Evolutionary conservation across 2,797 vertebrate genomes (phyloP).

Genomic region (Xenentodon cancila): DNA sequence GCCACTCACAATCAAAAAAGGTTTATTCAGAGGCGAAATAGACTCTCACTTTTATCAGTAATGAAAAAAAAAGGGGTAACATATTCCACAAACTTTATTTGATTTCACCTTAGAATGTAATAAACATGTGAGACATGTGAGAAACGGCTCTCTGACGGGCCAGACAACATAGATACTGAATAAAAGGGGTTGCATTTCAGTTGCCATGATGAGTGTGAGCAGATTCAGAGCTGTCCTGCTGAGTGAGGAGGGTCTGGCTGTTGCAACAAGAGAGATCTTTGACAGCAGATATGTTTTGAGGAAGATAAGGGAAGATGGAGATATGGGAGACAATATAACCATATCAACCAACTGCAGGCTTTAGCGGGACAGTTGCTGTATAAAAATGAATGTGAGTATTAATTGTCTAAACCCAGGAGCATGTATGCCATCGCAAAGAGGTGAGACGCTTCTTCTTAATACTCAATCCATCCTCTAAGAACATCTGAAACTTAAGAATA

Average conservation of each 20-base stretch:
- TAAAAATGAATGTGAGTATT: not conserved
- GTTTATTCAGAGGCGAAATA: too few species aligned
- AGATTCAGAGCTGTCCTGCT: conserved; percentile 28
- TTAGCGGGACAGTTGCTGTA: conserved; percentile 10
- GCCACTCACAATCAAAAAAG: too few species aligned
- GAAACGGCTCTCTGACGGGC: conserved; percentile 41
- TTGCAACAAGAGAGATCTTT: conserved; percentile 43
- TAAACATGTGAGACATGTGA: conserved; percentile 24
- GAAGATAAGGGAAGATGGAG: conserved; percentile 24
- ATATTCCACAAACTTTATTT: conserved; percentile 12
- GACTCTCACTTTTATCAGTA: not conserved
- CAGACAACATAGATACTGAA: conserved; percentile 48
- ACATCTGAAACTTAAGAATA: conserved; percentile 11
- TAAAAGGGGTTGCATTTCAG: conserved; percentile 52
- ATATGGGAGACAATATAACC: conserved; percentile 55
- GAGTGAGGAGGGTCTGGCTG: conserved; percentile 25
- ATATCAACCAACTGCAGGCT: conserved; percentile 45
- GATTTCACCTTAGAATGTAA: conserved; percentile 6
- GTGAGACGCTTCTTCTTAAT: not conserved
- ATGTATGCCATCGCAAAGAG: too few species aligned
- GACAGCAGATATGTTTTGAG: not conserved
- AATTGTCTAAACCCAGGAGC: too few species aligned
- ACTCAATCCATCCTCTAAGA: conserved; percentile 37
- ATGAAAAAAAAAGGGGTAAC: not conserved
- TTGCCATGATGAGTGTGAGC: conserved; percentile 52